Evolutionary conservation across 1,140 invertebrate genomes (phyloP).

Genomic region (Pseudomyrmex concolor): DNA sequence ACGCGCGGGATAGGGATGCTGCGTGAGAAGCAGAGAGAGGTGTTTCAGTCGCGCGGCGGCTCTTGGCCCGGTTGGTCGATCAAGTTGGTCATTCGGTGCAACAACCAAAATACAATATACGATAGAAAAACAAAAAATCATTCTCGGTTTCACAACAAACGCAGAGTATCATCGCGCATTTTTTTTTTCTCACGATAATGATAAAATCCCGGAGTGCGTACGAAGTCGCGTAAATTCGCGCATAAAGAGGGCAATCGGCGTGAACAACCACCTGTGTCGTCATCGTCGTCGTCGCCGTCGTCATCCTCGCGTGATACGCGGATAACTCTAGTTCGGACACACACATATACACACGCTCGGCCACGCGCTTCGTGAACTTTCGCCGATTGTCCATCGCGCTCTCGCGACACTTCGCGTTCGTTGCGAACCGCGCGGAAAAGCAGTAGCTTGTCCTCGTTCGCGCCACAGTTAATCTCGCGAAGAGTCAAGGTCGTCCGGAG

Average conservation of each 20-base stretch:
- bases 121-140: too few relatives aligned
- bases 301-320: neutral
- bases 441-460: too few relatives aligned
- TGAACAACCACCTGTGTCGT: slow-evolving; percentile 49
- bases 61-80: slow-evolving; percentile 78
- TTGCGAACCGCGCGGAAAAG: too few relatives aligned
- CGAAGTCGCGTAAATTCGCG: too few relatives aligned
- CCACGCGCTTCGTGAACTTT: neutral
- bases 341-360: neutral
- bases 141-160: too few relatives aligned
- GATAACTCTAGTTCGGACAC: neutral
- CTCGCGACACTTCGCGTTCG: too few relatives aligned
- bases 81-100: slow-evolving; percentile 57
- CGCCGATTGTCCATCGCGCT: neutral
- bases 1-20: slow-evolving; percentile 68
- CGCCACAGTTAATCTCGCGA: neutral
- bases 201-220: neutral
- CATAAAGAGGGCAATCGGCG: neutral
- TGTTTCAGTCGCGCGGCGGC: slow-evolving; percentile 81
- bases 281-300: neutral
- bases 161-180: neutral
- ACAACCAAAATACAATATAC: too few relatives aligned
- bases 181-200: neutral
- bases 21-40: slow-evolving; percentile 71
- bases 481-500: slow-evolving; percentile 41